Conservation (phyloP, 64 coral and sea anemone species). For the Catalaphyllia jardinei region DNA sequence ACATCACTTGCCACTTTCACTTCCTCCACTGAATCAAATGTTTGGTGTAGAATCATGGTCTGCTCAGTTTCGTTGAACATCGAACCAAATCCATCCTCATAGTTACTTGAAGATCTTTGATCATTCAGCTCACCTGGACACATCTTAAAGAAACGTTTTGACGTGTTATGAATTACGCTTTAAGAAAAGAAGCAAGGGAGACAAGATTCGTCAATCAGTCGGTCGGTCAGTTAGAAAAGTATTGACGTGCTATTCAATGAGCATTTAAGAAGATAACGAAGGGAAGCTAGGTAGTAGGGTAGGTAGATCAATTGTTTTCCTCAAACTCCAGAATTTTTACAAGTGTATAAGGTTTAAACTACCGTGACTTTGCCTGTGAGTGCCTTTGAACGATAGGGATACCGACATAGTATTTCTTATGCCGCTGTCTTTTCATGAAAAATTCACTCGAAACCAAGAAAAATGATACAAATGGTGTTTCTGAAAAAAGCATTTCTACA, state of each 20-base stretch:
- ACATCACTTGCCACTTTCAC: constrained; percentile 21
- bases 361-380: too few relatives aligned
- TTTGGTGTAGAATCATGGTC: constrained; percentile 2
- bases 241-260: neutral
- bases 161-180: neutral
- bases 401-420: too few relatives aligned
- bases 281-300: neutral
- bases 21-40: constrained; percentile 23
- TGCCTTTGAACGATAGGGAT: too few relatives aligned
- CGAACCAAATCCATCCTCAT: neutral
- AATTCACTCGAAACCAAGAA: neutral
- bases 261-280: neutral
- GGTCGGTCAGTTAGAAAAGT: too few relatives aligned
- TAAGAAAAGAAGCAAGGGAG: neutral
- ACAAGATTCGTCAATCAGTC: neutral
- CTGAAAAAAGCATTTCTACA: neutral
- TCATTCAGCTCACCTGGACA: neutral
- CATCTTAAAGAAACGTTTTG: neutral
- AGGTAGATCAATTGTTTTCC: too few relatives aligned
- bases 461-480: neutral
- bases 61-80: constrained; percentile 16
- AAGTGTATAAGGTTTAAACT: too few relatives aligned
- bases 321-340: too few relatives aligned
- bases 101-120: neutral
- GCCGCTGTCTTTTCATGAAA: neutral